A percentile compares a stretch with the other conserved stretches of the same genome.
phyloP scores from a whole-genome alignment of 1,140 invertebrate species.

The Pogonomyrmex barbatus region DNA sequence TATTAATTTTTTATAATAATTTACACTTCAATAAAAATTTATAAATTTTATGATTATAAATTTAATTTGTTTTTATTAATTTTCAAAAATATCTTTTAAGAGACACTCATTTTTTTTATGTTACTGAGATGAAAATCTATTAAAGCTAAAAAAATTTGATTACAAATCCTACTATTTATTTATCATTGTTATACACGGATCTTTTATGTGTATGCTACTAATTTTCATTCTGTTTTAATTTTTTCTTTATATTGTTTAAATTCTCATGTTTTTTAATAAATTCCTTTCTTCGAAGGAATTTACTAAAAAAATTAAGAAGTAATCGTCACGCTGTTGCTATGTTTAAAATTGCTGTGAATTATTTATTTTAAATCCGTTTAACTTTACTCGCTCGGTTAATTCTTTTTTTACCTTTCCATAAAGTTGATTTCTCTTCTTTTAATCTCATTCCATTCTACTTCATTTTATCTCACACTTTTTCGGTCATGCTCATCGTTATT shows the following conservation, averaged over 20 bases:
- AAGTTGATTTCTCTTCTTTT: slow-evolving; percentile 8
- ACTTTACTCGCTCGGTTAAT: slow-evolving; percentile 28
- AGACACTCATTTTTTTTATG: neutral
- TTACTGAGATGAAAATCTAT: neutral
- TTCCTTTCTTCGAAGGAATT: neutral
- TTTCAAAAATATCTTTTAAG: neutral
- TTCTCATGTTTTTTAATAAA: neutral
- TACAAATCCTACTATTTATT: neutral
- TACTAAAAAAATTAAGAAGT: neutral
- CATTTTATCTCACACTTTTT: neutral
- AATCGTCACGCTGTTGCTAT: neutral
- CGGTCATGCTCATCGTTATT: slow-evolving; percentile 16
- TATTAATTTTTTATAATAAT: neutral
- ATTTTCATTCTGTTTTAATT: neutral
- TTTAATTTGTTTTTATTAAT: neutral
- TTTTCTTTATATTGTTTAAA: neutral
- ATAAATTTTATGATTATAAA: neutral
- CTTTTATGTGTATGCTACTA: neutral
- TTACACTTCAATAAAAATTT: slow-evolving; percentile 1
- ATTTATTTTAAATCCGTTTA: slow-evolving; percentile 25
- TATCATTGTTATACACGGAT: neutral
- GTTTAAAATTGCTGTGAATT: slow-evolving; percentile 21
- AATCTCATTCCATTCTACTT: neutral
- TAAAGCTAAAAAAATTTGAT: neutral
- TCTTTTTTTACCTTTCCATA: neutral